Percentiles rank a stretch among this genome's conserved stretches.
Conservation (phyloP, 30 jellyfish, hydroid and myxozoan genomes). For the Clytia hemisphaerica region DNA sequence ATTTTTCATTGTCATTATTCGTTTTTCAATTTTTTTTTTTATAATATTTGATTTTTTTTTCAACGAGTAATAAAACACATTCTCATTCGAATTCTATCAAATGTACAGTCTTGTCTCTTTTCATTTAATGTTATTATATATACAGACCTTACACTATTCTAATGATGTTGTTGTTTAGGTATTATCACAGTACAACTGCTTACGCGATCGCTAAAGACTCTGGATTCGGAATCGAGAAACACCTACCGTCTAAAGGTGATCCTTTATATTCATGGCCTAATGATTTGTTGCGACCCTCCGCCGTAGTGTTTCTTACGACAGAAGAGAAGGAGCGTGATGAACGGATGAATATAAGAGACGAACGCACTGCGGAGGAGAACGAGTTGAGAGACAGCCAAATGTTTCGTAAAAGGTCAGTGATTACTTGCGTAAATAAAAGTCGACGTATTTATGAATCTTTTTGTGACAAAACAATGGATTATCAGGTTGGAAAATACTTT, state of each 20-base stretch:
- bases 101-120: too few relatives aligned
- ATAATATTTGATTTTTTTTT: too few relatives aligned
- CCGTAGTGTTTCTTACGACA: constrained; percentile 27
- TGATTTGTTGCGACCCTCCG: constrained; percentile 24
- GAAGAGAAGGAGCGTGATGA: constrained; percentile 22
- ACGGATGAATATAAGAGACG: constrained; percentile 20
- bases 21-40: too few relatives aligned
- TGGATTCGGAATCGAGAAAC: not conserved
- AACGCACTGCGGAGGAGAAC: constrained; percentile 18
- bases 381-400: constrained; percentile 5
- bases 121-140: too few relatives aligned
- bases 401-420: constrained; percentile 8
- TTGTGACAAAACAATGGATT: too few relatives aligned
- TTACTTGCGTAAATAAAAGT: not conserved
- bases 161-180: constrained; percentile 14
- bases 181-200: constrained; percentile 42
- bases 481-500: too few relatives aligned
- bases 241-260: constrained; percentile 19
- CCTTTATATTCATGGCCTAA: constrained; percentile 25
- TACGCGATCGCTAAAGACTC: constrained; percentile 35
- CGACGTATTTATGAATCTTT: too few relatives aligned
- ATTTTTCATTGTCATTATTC: too few relatives aligned
- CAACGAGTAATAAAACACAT: too few relatives aligned
- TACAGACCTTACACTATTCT: too few relatives aligned
- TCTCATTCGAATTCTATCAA: too few relatives aligned